Evolutionary conservation across 2,888 invertebrate genomes (phyloP), one percentile per base, ranked within the genome.

Genomic region (Scaptomyza tumidula): DNA sequence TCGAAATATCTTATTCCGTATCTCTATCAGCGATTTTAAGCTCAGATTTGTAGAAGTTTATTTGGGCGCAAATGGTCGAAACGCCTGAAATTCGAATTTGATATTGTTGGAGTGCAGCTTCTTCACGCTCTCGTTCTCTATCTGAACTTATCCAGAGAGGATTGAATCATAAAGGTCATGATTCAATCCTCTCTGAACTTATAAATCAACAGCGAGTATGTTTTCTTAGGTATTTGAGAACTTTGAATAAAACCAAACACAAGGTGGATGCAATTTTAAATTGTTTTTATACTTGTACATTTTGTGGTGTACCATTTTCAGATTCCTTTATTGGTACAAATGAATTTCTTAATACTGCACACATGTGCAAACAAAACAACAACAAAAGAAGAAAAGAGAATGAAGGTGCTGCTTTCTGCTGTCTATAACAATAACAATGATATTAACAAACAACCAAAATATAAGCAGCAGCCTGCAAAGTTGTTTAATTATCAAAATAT

Each of bases 401-500:
- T 61, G 49, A 39, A 57, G 55, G 37, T 37, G 66, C 35, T 64
- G 60, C 52, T 19, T 48, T 58, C 14, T 56, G 45, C 39, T 55
- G 52, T 43, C 48, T 57, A 58, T 53, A 56, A 67, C 33, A 61
- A 35, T 43, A 60, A 14, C 57, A 24, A 24, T 5, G 3, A 24
- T 24, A 24, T 24, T 24, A 24, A 24, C 24, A 24, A 24, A 24
- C 1, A 24, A 24, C 24, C 24, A 24, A 46, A 52, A 56, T 19
- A 19, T 19, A 19, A 19, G 31, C 55, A 63, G 19, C 44, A 49
- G 33, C 67, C 50, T 24, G 46, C 48, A 82, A 78, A 86, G 86
- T 84, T 84, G 84, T 85, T 85, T 86, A 86, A 84, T 85, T 85
- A 86, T 86, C 82, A 85, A 82, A 84, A 77, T 82, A 80, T 75